Base-by-base conservation (phyloP, 1,140 invertebrate genomes). In the Phymorhynchus buccinoides region DNA sequence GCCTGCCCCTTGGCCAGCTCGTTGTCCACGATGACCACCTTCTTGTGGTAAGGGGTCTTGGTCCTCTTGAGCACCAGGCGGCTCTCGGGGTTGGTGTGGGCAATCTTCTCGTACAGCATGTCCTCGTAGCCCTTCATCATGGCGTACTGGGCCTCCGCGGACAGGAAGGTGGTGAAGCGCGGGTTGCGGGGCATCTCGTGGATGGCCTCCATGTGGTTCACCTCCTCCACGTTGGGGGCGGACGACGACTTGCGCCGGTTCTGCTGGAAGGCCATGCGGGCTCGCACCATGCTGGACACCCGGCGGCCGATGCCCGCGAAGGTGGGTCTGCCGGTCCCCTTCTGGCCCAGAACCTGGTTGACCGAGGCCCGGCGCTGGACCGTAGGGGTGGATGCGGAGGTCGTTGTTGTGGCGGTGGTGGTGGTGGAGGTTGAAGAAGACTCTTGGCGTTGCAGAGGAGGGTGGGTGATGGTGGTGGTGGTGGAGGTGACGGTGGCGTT, bases 101-200 rank as follows among this genome's bases (percentile, higher is more conserved):
- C 86, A 7, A 92, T 66, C 32, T 90, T 83, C 56, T 84, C 84
- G 71, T 89, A 87, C 3, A 92, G 88, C 6, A 88, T 85, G 84
- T 91, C 91, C 85, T 92, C 91, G 86, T 92, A 92, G 3, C 91
- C 91, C 86, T 91, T 92, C 89, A 92, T 89, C 77, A 91, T 86
- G 44, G 91, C 90, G 68, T 88, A 92, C 83, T 92, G 91, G 7
- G 91, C 91, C 71, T 90, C 91, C 1, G 88, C 84, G 9, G 91
- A 92, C 77, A 92, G 77, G 22, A 88, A 89, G 1, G 91, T 88
- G 32, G 86, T 87, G 85, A 92, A 92, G 41, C 91, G 84, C 0
- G 91, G 89, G 22, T 83, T 87, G n/a, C 85, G 85, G 9, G 91
- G 91, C 52, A 92, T 75, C 80, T 91, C 86, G 66, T 90, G 87